Conservation (phyloP, 2,888 invertebrate genomes). For the Eudemis profundana region DNA sequence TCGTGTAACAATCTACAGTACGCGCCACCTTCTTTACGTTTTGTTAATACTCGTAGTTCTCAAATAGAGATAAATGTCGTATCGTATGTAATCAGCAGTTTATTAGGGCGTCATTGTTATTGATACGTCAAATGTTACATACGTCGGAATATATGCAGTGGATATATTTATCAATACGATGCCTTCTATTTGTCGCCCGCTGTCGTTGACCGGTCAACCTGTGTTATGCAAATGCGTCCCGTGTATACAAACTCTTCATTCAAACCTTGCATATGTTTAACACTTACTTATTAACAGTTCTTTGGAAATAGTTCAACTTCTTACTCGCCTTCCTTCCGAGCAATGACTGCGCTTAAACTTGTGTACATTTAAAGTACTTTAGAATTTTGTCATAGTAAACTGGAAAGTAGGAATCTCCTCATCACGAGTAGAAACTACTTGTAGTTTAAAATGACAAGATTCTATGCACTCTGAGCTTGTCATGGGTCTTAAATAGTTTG, state of each 20-base stretch:
- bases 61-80: neutral
- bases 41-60: neutral
- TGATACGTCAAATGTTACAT: neutral
- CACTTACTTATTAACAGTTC: slow-evolving; percentile 39
- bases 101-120: neutral
- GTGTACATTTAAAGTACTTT: neutral
- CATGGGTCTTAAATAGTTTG: neutral
- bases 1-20: too few relatives aligned
- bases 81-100: neutral
- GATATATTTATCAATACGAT: slow-evolving; percentile 21
- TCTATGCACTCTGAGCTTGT: neutral
- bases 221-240: slow-evolving; percentile 40
- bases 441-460: neutral
- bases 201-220: slow-evolving; percentile 39
- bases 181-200: slow-evolving; percentile 33
- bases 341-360: slow-evolving; percentile 20
- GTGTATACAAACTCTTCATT: slow-evolving; percentile 29
- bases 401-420: neutral
- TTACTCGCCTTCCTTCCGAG: slow-evolving; percentile 23
- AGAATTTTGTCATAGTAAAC: slow-evolving; percentile 1
- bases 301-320: slow-evolving; percentile 33
- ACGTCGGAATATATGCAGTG: neutral
- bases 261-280: slow-evolving; percentile 41
- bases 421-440: neutral
- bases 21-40: too few relatives aligned